phyloP scores from a whole-genome alignment of 2,888 invertebrate genomes.

The Pterobdella sp. region DNA sequence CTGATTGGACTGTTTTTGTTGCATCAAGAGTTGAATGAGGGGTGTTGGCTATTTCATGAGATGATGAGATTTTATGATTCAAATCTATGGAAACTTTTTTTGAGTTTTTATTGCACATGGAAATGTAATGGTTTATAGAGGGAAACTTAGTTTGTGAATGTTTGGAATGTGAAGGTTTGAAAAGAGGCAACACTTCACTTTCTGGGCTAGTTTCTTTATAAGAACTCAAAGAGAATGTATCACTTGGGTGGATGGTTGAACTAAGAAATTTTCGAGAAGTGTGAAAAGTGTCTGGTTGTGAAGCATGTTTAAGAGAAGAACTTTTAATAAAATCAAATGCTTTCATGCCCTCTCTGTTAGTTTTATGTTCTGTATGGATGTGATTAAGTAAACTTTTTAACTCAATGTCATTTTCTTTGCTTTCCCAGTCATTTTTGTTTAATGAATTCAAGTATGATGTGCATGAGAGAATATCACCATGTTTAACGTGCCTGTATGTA shows the following conservation, averaged over 20 bases:
- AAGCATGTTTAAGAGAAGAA: neutral
- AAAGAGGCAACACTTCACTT: conserved; percentile 22
- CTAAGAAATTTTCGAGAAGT: neutral
- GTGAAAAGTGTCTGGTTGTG: neutral
- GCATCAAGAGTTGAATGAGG: neutral
- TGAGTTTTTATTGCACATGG: neutral
- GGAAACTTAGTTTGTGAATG: neutral
- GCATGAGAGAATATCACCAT: too few species aligned
- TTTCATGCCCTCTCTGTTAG: neutral
- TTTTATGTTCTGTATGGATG: too few species aligned
- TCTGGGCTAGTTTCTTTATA: conserved; percentile 36
- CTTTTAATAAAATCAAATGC: neutral
- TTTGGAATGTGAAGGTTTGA: neutral
- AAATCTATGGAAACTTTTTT: conserved; percentile 3
- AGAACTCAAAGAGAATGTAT: conserved; percentile 33
- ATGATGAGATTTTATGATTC: neutral
- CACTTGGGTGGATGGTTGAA: neutral
- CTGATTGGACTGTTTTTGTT: too few species aligned
- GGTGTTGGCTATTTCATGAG: neutral
- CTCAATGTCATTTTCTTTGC: too few species aligned
- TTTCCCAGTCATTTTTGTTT: too few species aligned
- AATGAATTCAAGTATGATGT: too few species aligned
- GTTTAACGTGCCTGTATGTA: too few species aligned
- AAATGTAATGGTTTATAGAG: neutral
- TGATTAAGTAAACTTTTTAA: too few species aligned